Conservation (phyloP, 2,797 vertebrate genomes). For the Macropodus opercularis region DNA sequence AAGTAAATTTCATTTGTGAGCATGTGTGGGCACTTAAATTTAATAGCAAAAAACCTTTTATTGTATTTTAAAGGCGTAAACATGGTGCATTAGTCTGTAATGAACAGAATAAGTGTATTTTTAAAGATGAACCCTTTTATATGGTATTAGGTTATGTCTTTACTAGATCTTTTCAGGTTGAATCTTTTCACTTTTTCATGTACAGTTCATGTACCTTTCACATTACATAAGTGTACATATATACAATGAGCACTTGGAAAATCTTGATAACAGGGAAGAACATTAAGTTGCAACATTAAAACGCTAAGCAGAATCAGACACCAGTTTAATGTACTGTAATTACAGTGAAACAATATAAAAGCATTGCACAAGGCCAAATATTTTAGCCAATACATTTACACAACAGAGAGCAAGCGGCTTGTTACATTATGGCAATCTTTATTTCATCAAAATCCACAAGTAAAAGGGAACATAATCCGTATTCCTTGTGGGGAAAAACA, state of each 20-base stretch:
- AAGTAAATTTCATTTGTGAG: constrained; percentile 5
- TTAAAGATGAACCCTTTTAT: background rate
- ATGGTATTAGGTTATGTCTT: background rate
- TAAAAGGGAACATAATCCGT: constrained; percentile 20
- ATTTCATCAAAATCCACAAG: constrained; percentile 31
- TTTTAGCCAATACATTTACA: constrained; percentile 7
- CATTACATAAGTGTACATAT: too few species aligned
- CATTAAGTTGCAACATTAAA: too few species aligned
- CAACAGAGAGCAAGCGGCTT: background rate
- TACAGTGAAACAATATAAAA: too few species aligned
- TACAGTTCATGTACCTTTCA: too few species aligned
- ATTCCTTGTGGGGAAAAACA: constrained; percentile 21
- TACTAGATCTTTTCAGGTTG: too few species aligned
- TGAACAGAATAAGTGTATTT: background rate
- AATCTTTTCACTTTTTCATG: too few species aligned
- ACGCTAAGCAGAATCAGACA: too few species aligned
- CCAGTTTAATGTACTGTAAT: too few species aligned
- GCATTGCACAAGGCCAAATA: background rate
- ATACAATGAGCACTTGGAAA: too few species aligned
- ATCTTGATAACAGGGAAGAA: too few species aligned
- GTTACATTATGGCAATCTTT: constrained; percentile 33
- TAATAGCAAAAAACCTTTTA: background rate
- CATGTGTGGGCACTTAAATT: constrained; percentile 8
- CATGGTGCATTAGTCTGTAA: background rate
- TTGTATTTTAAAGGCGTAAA: background rate